Percentiles rank a stretch among this genome's conserved stretches.
Conservation (phyloP, 1,140 invertebrate species). For the Matsumurasca onukii region DNA sequence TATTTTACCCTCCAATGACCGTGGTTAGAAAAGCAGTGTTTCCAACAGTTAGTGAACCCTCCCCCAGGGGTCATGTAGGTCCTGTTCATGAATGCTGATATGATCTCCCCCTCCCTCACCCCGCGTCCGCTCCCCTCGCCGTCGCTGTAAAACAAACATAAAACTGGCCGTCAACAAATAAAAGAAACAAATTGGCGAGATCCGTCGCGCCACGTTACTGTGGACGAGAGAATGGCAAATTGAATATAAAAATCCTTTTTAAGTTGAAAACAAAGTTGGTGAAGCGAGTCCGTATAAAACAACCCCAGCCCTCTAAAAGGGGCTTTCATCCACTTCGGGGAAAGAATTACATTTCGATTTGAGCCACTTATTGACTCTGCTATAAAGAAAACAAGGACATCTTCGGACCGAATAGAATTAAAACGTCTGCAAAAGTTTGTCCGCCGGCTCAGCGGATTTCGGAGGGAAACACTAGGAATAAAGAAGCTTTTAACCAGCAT, state of each 20-base stretch:
- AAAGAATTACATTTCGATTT: conserved; percentile 34
- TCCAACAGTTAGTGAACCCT: too few relatives aligned
- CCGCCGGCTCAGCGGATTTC: not conserved
- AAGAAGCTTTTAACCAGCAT: not conserved
- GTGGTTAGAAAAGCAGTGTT: too few relatives aligned
- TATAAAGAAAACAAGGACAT: conserved; percentile 27
- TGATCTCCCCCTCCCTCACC: too few relatives aligned
- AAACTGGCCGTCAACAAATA: conserved; percentile 27
- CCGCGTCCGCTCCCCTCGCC: not conserved
- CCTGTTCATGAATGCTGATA: too few relatives aligned
- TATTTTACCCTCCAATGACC: too few relatives aligned
- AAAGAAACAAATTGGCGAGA: conserved; percentile 27
- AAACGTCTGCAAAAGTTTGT: not conserved
- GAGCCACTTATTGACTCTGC: conserved; percentile 25
- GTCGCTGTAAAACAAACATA: conserved; percentile 25
- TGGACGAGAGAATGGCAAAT: conserved; percentile 31
- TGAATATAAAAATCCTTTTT: conserved; percentile 34
- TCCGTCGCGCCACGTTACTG: not conserved
- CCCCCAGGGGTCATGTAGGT: too few relatives aligned
- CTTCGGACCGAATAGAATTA: conserved; percentile 24
- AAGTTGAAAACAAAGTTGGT: conserved; percentile 28
- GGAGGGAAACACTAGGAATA: not conserved
- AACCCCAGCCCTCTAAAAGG: conserved; percentile 26
- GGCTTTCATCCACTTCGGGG: conserved; percentile 30
- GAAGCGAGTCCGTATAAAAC: conserved; percentile 26